Evolutionary conservation across 1,140 invertebrate species (phyloP).

Genomic region (Drosophila azteca): DNA sequence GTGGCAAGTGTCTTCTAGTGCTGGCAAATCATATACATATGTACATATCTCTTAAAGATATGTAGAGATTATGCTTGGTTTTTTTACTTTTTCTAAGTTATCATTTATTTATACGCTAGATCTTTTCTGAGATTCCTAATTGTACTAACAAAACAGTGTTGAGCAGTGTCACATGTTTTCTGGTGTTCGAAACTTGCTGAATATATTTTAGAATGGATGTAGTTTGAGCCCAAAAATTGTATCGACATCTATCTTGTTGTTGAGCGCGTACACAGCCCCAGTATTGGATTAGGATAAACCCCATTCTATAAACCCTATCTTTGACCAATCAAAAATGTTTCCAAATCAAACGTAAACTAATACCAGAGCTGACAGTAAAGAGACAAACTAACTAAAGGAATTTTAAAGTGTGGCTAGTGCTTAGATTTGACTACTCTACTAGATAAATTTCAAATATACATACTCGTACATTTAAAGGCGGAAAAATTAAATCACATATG

Average conservation of each 20-base stretch:
- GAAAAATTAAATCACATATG: slow-evolving; percentile 4
- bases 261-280: slow-evolving; percentile 16
- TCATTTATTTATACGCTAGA: too few species aligned
- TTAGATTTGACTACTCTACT: slow-evolving; percentile 55
- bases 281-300: neutral
- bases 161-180: neutral
- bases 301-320: neutral
- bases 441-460: slow-evolving; percentile 56
- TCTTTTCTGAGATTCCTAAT: too few species aligned
- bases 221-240: too few species aligned
- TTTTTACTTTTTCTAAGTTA: too few species aligned
- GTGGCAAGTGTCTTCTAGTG: too few species aligned
- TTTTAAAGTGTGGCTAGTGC: slow-evolving; percentile 32
- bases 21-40: too few species aligned
- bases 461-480: slow-evolving; percentile 19
- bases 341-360: slow-evolving; percentile 1
- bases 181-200: slow-evolving; percentile 29
- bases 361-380: slow-evolving; percentile 14
- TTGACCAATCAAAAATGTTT: slow-evolving; percentile 23
- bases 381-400: slow-evolving; percentile 21
- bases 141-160: too few species aligned
- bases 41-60: too few species aligned
- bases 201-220: slow-evolving; percentile 15
- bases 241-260: neutral
- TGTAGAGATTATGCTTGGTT: too few species aligned